phyloP scores from a whole-genome alignment of 2,797 vertebrate species.

The Coendou prehensilis region DNA sequence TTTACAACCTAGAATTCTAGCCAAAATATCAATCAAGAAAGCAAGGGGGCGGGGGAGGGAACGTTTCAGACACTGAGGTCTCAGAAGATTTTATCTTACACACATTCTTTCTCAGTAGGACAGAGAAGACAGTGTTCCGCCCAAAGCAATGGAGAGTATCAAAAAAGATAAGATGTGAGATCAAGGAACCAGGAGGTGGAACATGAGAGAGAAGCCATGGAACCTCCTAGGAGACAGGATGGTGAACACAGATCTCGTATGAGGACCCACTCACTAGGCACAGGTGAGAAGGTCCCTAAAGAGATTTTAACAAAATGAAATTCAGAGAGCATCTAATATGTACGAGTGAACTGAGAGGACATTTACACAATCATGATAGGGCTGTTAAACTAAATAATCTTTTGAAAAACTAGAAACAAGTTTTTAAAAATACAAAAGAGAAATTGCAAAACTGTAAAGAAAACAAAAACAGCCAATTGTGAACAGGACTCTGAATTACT shows the following conservation, averaged over 20 bases:
- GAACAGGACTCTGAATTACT: background rate
- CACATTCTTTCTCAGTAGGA: conserved; percentile 1
- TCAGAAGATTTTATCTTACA: conserved; percentile 6
- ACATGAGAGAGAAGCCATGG: conserved; percentile 57
- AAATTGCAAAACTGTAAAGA: background rate
- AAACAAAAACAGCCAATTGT: conserved; percentile 26
- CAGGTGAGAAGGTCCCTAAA: background rate
- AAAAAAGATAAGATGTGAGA: background rate
- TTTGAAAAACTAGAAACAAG: background rate
- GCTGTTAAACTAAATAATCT: background rate
- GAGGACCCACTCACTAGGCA: background rate
- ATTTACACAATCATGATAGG: background rate
- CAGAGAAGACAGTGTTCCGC: background rate
- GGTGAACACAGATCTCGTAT: background rate
- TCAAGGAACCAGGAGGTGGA: background rate
- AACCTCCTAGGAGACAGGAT: background rate
- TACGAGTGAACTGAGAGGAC: background rate
- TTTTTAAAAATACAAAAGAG: background rate
- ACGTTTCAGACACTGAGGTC: background rate
- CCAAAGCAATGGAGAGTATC: background rate
- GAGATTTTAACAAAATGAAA: background rate
- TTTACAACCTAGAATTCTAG: background rate
- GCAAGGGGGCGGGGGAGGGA: background rate
- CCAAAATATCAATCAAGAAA: background rate
- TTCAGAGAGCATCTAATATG: background rate